Base-by-base conservation (phyloP, 1,140 invertebrate genomes). In the Liolophura sinensis region DNA sequence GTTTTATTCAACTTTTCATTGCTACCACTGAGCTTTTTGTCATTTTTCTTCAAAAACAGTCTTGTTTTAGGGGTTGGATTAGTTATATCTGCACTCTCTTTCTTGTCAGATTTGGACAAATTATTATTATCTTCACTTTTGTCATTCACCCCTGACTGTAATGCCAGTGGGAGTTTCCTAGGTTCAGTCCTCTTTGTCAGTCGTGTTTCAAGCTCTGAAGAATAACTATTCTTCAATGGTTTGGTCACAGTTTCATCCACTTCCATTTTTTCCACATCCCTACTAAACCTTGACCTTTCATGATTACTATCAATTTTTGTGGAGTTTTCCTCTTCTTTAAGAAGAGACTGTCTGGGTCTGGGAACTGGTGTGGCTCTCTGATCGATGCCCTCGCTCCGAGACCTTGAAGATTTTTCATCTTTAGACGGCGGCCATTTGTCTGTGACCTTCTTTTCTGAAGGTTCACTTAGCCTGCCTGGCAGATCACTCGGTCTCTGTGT, bases 171-270 rank as follows among this genome's bases (percentile, higher is more conserved):
- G 3, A 40, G 31, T 40, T 40, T 40, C 9, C 31, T 40, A 40
- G 3, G 3, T 40, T 40, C 31, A 9, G 3, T 40, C 31, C 31
- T 40, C 31, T 40, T 40, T 40, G 31, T 40, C 31, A 40, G 9
- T 9, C 31, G 9, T 9, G 31, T 40, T 40, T 40, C 31, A 3
- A 40, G 31, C 9, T 40, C 31, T 9, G 31, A 40, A 9, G 31
- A 40, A 40, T 27, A 14, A 25, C 22, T 40, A 5, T 40, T 40
- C 31, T 40, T 9, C 9, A 9, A 40, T 40, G 3, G 31, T 54
- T 24, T 60, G 58, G 27, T 14, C n/a, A 48, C 31, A 47, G 49
- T 61, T 60, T 64, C 49, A 22, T 68, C 67, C 27, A 68, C 47
- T 31, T 63, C 57, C 51, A 55, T 68, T 16, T 58, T 58, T 58